These are phyloP conservation scores for Akabosia matsudoensis DNA, from an alignment of 1,140 invertebrate species.

Conservation along the genomic window DNA sequence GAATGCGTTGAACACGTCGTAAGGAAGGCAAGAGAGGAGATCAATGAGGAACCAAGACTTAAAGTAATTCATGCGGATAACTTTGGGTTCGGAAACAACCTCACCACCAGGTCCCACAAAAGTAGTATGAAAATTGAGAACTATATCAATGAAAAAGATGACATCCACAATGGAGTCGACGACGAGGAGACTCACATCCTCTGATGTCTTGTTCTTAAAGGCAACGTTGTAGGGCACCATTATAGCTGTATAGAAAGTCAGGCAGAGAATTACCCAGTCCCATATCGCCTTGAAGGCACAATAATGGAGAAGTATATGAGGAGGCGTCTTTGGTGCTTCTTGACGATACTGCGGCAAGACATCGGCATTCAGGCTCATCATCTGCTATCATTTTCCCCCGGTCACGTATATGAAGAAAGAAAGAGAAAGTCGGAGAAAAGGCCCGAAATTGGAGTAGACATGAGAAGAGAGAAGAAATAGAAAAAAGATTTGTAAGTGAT, in stretches of 20 bases:
- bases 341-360: conserved; percentile 98
- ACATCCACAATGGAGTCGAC: conserved; percentile 99
- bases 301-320: conserved; percentile 95
- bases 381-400: conserved; percentile 58
- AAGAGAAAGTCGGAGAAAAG: not conserved
- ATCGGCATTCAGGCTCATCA: conserved; percentile 94
- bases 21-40: conserved; percentile 96
- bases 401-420: not conserved
- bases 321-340: conserved; percentile 98
- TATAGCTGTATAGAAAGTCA: conserved; percentile 99
- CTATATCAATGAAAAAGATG: conserved; percentile 99
- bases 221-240: conserved; percentile 99
- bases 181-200: conserved; percentile 72
- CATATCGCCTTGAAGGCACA: conserved; percentile 98
- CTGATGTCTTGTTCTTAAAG: conserved; percentile 99
- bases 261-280: conserved; percentile 99
- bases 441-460: too few relatives aligned
- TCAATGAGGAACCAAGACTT: conserved; percentile 99
- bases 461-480: not conserved
- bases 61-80: conserved; percentile 97
- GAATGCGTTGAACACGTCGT: conserved; percentile 99
- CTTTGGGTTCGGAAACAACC: conserved; percentile 95
- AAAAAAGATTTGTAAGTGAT: not conserved
- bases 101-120: conserved; percentile 91
- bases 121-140: conserved; percentile 99